Percentiles rank a stretch among this genome's conserved stretches.
These are phyloP conservation scores for Nephrocerus scutellatus DNA, from an alignment of 2,888 invertebrate genomes.

Conservation along the genomic window DNA sequence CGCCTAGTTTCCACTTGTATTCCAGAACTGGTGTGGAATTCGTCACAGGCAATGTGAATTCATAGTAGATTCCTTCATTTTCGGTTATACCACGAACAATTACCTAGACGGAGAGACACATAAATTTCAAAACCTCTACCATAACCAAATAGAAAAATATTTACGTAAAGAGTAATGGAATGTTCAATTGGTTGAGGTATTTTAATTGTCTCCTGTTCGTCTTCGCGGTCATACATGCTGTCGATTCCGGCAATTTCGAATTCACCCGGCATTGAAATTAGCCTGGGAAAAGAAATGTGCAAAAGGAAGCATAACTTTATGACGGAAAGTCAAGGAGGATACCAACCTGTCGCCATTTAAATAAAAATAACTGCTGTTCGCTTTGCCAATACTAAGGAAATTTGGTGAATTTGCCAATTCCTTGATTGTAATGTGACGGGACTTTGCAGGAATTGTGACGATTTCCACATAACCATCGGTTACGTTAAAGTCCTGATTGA, in stretches of 20 bases:
- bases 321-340: not conserved
- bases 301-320: not conserved
- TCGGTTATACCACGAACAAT: conserved; percentile 65
- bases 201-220: conserved; percentile 71
- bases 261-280: conserved; percentile 67
- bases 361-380: conserved; percentile 63
- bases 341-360: conserved; percentile 70
- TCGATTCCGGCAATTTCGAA: conserved; percentile 74
- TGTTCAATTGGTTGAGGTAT: conserved; percentile 77
- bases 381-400: conserved; percentile 70
- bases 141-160: no score
- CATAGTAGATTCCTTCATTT: conserved; percentile 76
- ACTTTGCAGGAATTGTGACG: conserved; percentile 69
- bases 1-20: conserved; percentile 68
- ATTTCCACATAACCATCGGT: conserved; percentile 54
- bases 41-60: conserved; percentile 57
- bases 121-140: conserved; percentile 11
- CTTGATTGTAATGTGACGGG: conserved; percentile 69
- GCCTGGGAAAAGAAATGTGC: conserved; percentile 48
- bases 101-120: conserved; percentile 48
- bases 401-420: conserved; percentile 71
- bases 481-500: conserved; percentile 51
- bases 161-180: conserved; percentile 74
- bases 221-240: conserved; percentile 69
- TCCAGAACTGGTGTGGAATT: conserved; percentile 56